Conservation (phyloP, 2,797 vertebrate genomes). For the Peromyscus eremicus region DNA sequence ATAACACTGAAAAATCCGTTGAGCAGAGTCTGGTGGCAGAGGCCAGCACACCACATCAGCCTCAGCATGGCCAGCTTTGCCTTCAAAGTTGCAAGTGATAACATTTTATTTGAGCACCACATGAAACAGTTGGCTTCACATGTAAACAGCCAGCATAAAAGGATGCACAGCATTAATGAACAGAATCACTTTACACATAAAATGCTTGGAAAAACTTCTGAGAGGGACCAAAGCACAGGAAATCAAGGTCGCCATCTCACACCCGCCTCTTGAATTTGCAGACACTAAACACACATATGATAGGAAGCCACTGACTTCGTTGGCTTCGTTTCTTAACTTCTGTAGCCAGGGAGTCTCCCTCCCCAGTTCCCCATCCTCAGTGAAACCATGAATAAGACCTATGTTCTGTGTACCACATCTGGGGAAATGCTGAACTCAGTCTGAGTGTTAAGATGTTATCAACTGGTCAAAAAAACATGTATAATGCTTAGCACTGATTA, state of each 20-base stretch:
- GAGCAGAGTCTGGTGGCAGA: neutral
- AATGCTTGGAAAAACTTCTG: neutral
- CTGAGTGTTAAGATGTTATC: neutral
- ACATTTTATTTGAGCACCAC: neutral
- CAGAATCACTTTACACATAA: neutral
- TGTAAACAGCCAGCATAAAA: neutral
- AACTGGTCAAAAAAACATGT: neutral
- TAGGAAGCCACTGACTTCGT: neutral
- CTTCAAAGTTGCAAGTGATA: neutral
- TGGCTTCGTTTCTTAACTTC: neutral
- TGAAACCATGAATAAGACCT: neutral
- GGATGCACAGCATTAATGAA: neutral
- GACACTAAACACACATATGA: neutral
- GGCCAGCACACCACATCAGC: neutral
- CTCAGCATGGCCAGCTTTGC: neutral
- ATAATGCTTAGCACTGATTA: neutral
- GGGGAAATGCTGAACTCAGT: neutral
- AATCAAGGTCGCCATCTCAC: neutral
- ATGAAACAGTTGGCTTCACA: neutral
- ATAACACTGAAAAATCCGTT: neutral
- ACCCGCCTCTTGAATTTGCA: neutral
- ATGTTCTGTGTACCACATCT: neutral
- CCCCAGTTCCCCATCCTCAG: accelerated
- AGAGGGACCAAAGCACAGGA: neutral
- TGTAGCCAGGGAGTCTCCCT: neutral